These are phyloP conservation scores for Podargus strigoides DNA, from an alignment of 2,797 vertebrate genomes.

Conservation along the genomic window DNA sequence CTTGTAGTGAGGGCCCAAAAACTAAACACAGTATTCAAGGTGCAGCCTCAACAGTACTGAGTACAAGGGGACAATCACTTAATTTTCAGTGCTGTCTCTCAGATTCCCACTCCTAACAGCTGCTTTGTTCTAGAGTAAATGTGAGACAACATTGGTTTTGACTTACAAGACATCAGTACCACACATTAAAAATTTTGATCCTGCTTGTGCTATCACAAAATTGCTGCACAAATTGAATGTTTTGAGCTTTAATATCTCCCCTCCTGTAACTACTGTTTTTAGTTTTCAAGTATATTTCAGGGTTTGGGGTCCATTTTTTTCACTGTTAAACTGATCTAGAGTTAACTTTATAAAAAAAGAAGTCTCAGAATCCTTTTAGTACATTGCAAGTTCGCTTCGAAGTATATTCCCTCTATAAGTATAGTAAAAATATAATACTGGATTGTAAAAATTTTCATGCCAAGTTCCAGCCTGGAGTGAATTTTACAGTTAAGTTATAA, in stretches of 20 bases:
- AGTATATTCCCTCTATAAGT: background rate
- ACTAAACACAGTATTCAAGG: too few relatives aligned
- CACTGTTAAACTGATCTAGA: background rate
- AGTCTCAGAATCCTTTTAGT: background rate
- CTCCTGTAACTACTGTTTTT: background rate
- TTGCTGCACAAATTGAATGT: background rate
- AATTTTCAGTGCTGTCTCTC: background rate
- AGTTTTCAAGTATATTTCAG: background rate
- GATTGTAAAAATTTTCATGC: background rate
- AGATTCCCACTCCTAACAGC: background rate
- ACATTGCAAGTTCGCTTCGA: background rate
- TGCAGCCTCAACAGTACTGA: too few relatives aligned
- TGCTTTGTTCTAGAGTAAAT: background rate
- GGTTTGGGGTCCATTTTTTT: rapidly evolving
- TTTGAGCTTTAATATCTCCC: background rate
- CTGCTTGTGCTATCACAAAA: background rate
- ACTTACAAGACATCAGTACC: background rate
- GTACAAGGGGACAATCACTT: too few relatives aligned
- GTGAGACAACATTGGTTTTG: background rate
- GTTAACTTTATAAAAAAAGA: background rate
- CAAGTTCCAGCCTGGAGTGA: background rate
- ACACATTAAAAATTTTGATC: background rate
- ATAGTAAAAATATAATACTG: conserved; percentile 21
- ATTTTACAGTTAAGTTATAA: conserved; percentile 32
- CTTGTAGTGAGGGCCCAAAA: too few relatives aligned